Evolutionary conservation across 2,888 invertebrate genomes (phyloP).

Genomic region (Thymelicus sylvestris): DNA sequence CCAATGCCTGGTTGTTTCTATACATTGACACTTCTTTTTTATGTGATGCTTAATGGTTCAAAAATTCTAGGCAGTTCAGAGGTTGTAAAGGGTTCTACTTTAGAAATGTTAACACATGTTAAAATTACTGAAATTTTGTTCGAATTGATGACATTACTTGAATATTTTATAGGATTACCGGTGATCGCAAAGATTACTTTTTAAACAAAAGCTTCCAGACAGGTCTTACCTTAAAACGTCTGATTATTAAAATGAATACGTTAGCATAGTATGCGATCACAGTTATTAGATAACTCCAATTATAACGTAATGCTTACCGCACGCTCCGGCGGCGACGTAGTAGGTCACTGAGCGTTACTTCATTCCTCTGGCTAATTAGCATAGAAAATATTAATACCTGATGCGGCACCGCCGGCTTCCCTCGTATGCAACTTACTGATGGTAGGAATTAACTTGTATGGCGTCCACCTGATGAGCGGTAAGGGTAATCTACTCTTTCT

Average conservation of each 20-base stretch:
- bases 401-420: not conserved
- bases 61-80: no score
- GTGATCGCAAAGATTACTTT: no score
- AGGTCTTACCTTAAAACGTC: not conserved
- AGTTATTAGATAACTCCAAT: conserved; percentile 48
- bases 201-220: not conserved
- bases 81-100: no score
- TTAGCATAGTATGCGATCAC: conserved; percentile 31
- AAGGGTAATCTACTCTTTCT: no score
- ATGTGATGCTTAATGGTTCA: no score
- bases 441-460: not conserved
- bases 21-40: no score
- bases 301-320: conserved; percentile 44
- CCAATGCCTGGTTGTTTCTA: no score
- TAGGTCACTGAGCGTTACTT: conserved; percentile 39
- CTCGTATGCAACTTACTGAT: not conserved
- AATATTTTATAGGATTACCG: no score
- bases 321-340: conserved; percentile 39
- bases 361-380: conserved; percentile 29
- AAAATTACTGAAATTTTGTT: no score
- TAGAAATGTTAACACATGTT: no score
- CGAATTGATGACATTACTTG: no score
- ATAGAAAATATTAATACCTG: conserved; percentile 23
- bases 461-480: no score
- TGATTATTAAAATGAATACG: conserved; percentile 18